Evolutionary conservation across 2,888 invertebrate genomes (phyloP).

Genomic region (Apoderus coryli): DNA sequence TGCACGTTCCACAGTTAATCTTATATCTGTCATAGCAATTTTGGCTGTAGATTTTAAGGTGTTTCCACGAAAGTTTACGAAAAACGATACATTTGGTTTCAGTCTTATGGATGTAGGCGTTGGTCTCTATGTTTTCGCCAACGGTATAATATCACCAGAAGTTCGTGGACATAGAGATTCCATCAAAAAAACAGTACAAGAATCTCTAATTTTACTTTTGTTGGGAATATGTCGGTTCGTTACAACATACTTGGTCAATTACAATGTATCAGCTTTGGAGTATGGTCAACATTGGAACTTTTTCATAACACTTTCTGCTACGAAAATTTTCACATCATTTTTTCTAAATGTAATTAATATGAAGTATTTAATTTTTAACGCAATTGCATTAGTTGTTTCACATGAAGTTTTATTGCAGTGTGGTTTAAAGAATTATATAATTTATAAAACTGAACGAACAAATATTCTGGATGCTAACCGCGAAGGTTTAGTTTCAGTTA

Average conservation of each 20-base stretch:
- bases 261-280: slow-evolving; percentile 80
- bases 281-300: slow-evolving; percentile 99
- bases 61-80: slow-evolving; percentile 76
- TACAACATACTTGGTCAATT: slow-evolving; percentile 49
- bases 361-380: slow-evolving; percentile 38
- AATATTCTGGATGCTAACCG: slow-evolving; percentile 68
- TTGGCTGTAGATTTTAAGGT: slow-evolving; percentile 85
- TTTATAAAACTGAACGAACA: slow-evolving; percentile 40
- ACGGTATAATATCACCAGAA: slow-evolving; percentile 59
- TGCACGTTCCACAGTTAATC: slow-evolving; percentile 52
- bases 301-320: slow-evolving; percentile 80
- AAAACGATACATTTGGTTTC: slow-evolving; percentile 74
- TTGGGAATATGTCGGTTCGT: slow-evolving; percentile 50
- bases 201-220: slow-evolving; percentile 36
- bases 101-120: slow-evolving; percentile 95
- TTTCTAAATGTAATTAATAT: slow-evolving; percentile 40
- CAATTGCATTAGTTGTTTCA: slow-evolving; percentile 38
- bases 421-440: slow-evolving; percentile 55
- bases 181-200: slow-evolving; percentile 27
- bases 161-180: slow-evolving; percentile 27
- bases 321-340: slow-evolving; percentile 57
- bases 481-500: slow-evolving; percentile 76
- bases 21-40: slow-evolving; percentile 68
- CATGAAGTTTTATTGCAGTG: slow-evolving; percentile 52
- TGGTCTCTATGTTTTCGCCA: slow-evolving; percentile 69